phyloP scores from a whole-genome alignment of 2,113 vertebrate genomes.

The Carlito syrichta region DNA sequence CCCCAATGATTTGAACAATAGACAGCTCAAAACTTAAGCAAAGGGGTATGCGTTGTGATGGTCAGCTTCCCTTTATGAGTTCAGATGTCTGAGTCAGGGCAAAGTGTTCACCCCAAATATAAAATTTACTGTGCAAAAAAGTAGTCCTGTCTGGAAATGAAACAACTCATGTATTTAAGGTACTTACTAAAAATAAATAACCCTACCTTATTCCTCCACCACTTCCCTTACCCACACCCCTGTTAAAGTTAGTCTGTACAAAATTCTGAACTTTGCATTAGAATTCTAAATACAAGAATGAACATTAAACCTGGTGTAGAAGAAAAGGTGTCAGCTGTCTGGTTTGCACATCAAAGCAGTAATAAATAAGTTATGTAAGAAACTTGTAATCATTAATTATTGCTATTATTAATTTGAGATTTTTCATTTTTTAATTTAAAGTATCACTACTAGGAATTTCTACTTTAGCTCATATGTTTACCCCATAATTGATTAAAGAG shows the following conservation, averaged over 20 bases:
- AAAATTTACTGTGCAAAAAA: not conserved
- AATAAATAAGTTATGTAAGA: conserved; percentile 22
- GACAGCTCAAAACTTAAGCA: not conserved
- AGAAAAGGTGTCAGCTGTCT: not conserved
- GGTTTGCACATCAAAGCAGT: not conserved
- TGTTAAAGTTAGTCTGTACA: not conserved
- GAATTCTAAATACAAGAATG: not conserved
- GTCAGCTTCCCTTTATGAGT: not conserved
- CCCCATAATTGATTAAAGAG: not conserved
- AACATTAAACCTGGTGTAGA: not conserved
- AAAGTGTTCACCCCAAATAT: not conserved
- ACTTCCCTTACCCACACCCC: not conserved
- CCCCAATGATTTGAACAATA: not conserved
- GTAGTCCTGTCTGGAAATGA: not conserved
- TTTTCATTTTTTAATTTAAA: conserved; percentile 39
- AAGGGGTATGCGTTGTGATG: not conserved
- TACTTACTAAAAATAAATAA: not conserved
- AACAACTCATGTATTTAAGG: not conserved
- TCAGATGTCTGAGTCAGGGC: not conserved
- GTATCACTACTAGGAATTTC: not conserved
- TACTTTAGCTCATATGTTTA: not conserved
- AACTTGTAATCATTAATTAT: conserved; percentile 10
- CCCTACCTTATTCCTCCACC: not conserved
- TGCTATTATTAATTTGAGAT: not conserved
- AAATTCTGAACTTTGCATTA: not conserved